A percentile compares a stretch with the other conserved stretches of the same genome.
phyloP scores from a whole-genome alignment of 2,797 vertebrate genomes.

The Sus cebifrons region DNA sequence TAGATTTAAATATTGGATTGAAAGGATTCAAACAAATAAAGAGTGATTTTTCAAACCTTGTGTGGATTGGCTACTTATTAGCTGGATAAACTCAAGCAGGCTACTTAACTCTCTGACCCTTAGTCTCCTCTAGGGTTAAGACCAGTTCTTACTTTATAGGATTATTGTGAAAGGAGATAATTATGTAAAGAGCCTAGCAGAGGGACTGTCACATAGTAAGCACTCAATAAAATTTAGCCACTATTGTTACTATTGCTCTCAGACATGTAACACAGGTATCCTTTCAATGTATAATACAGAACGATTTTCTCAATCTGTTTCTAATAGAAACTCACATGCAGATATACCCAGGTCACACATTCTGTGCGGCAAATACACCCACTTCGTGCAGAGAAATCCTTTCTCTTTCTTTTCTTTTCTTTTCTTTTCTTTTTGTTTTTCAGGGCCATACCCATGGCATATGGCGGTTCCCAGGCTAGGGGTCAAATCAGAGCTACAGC shows the following conservation, averaged over 20 bases:
- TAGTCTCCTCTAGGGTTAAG: constrained; percentile 17
- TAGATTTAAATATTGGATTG: not conserved
- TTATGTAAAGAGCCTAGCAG: not conserved
- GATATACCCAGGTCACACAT: not conserved
- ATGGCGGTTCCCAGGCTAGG: too few species aligned
- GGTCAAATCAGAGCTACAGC: too few species aligned
- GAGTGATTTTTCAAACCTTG: constrained; percentile 24
- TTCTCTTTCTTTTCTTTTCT: too few species aligned
- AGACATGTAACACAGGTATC: not conserved
- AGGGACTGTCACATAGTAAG: constrained; percentile 23
- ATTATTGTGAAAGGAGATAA: not conserved
- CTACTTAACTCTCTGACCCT: not conserved
- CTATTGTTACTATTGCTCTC: not conserved
- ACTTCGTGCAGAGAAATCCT: not conserved
- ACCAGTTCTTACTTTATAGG: not conserved
- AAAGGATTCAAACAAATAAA: constrained; percentile 37
- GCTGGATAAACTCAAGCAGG: not conserved
- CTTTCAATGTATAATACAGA: not conserved
- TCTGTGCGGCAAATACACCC: not conserved
- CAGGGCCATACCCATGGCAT: too few species aligned
- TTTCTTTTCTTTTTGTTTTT: too few species aligned
- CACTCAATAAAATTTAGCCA: constrained; percentile 32
- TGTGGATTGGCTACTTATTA: not conserved
- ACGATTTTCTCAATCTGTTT: not conserved
- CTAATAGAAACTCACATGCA: not conserved